Evolutionary conservation across 1,140 invertebrate genomes (phyloP), one percentile per base, ranked within the genome.

Genomic region (Argopecten irradians): DNA sequence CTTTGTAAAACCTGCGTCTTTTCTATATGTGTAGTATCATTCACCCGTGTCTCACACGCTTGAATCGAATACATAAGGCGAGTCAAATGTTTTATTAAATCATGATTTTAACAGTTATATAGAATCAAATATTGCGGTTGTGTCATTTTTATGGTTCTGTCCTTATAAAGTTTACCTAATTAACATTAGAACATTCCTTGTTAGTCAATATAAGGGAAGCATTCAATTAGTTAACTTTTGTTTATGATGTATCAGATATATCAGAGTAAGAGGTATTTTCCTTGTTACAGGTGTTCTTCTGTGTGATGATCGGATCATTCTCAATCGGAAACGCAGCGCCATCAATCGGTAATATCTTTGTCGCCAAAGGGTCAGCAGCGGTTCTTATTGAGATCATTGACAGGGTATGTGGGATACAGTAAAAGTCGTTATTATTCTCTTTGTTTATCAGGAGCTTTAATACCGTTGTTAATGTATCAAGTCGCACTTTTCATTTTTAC

Each of bases 251-350:
- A n/a, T n/a, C n/a, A n/a, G n/a, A n/a, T n/a, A n/a, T 5, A 8
- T 84, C 19, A 33, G 16, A 28, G 19, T 71, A 22, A 71, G 28
- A 71, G 32, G 19, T 85, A 43, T 83, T 16, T 71, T 43, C 34
- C 35, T 88, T 71, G 14, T 88, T 91, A 16, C 89, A 94, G 94
- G 94, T 95, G 9, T 95, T 95, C 89, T 95, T 95, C 90, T 92
- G 97, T 83, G 97, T 99, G 0, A 96, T 99, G 84, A 97, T 97
- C 90, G 98, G 97, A 0, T 97, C 98, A 0, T 97, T 98, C 94
- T 98, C 97, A 92, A 96, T 98, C 7, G 97, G 98, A 34, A 97
- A 98, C 92, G 97, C 98, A 0, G 97, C 97, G 9, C 98, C 98
- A 0, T 97, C 97, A 92, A 93, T 98, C 0, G 97, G 97, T 91